Evolutionary conservation across 2,113 vertebrate genomes (phyloP).

Genomic region (Antechinus stuartii): DNA sequence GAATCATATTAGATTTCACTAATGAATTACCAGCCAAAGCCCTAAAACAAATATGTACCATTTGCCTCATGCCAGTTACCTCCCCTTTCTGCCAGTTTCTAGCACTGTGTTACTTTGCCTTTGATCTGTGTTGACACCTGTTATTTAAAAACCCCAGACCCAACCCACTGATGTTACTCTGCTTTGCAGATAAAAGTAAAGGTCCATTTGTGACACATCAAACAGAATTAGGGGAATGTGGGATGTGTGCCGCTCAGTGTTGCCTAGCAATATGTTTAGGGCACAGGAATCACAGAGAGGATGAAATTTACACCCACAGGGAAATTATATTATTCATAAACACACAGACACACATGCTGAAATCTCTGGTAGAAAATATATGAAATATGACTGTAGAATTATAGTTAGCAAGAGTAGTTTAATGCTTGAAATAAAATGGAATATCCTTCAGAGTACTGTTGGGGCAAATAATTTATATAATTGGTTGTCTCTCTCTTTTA

Average conservation of each 20-base stretch:
- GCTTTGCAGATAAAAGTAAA: conserved; percentile 67
- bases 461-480: background rate
- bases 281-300: background rate
- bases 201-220: conserved; percentile 31
- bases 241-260: conserved; percentile 60
- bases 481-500: background rate
- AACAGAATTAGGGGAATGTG: conserved; percentile 40
- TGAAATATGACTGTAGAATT: conserved; percentile 20
- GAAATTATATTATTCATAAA: conserved; percentile 50
- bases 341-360: background rate
- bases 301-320: conserved; percentile 56
- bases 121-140: conserved; percentile 28
- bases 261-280: conserved; percentile 67
- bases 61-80: conserved; percentile 64
- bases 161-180: conserved; percentile 55
- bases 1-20: conserved; percentile 63
- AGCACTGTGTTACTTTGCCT: conserved; percentile 44
- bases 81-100: conserved; percentile 67
- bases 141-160: conserved; percentile 68
- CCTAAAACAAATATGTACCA: conserved; percentile 66
- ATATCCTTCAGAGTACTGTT: conserved; percentile 11
- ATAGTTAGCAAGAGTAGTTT: background rate
- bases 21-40: conserved; percentile 53
- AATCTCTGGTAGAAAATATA: conserved; percentile 21
- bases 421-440: background rate